These are phyloP conservation scores for Cygnus buccinator DNA, from an alignment of 2,113 vertebrate species.

Conservation along the genomic window DNA sequence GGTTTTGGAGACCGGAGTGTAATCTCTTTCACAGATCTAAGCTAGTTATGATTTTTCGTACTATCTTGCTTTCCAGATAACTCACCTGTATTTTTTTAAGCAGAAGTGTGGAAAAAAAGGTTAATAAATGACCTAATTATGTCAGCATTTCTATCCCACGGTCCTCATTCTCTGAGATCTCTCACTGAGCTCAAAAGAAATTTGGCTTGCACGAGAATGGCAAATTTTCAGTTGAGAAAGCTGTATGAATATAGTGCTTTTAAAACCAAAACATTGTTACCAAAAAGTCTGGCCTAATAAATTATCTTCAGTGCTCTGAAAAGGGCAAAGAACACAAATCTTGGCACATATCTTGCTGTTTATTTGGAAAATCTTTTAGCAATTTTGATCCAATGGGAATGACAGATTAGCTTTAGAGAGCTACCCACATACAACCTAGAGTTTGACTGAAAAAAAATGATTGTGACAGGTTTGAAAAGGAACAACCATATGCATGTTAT, in stretches of 20 bases:
- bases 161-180: slow-evolving; percentile 27
- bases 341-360: neutral
- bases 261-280: slow-evolving; percentile 5
- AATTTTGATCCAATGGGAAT: neutral
- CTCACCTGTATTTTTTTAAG: neutral
- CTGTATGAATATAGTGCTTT: neutral
- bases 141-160: slow-evolving; percentile 32
- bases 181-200: slow-evolving; percentile 20
- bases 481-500: neutral
- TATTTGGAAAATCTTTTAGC: slow-evolving; percentile 4
- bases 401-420: neutral
- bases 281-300: neutral
- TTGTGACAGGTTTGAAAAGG: slow-evolving; percentile 10
- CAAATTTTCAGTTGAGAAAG: slow-evolving; percentile 37
- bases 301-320: neutral
- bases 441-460: neutral
- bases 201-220: slow-evolving; percentile 17
- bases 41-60: neutral
- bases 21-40: neutral
- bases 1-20: neutral
- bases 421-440: neutral
- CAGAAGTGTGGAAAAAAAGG: slow-evolving; percentile 12
- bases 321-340: neutral
- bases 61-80: neutral
- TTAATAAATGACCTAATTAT: slow-evolving; percentile 60